Evolutionary conservation across 2,888 invertebrate genomes (phyloP).

Genomic region (Spodoptera picta): DNA sequence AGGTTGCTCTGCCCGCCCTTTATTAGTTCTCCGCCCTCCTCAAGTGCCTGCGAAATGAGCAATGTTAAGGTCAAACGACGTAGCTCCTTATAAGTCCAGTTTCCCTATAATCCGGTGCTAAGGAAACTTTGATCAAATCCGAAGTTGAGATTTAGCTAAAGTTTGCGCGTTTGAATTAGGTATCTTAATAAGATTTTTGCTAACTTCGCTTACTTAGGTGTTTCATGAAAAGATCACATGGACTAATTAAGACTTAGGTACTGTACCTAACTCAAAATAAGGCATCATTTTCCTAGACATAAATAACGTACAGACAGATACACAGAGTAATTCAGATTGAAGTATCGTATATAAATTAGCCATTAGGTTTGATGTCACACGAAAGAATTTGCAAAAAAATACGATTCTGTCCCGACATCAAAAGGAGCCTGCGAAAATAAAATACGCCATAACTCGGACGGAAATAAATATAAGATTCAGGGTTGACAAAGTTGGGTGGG

Average conservation of each 20-base stretch:
- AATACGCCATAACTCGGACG: slow-evolving; percentile 30
- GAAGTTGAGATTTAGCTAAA: slow-evolving; percentile 39
- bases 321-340: too few relatives aligned
- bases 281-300: slow-evolving; percentile 3
- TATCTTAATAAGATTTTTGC: slow-evolving; percentile 35
- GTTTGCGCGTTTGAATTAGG: slow-evolving; percentile 25
- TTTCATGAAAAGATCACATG: slow-evolving; percentile 27
- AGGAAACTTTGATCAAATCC: slow-evolving; percentile 49
- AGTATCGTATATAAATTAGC: slow-evolving; percentile 1
- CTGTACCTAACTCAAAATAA: background rate
- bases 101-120: slow-evolving; percentile 37
- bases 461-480: slow-evolving; percentile 40
- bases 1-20: slow-evolving; percentile 74
- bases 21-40: slow-evolving; percentile 76
- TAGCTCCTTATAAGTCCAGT: slow-evolving; percentile 50
- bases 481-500: slow-evolving; percentile 28
- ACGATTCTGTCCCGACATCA: slow-evolving; percentile 6
- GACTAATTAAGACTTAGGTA: slow-evolving; percentile 3
- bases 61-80: slow-evolving; percentile 74
- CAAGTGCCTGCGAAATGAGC: slow-evolving; percentile 67
- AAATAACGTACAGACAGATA: too few relatives aligned
- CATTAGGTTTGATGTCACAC: background rate
- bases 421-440: slow-evolving; percentile 16
- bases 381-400: background rate
- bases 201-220: slow-evolving; percentile 20